Conservation (phyloP, 2,797 vertebrate genomes). For the Monodelphis domestica region DNA sequence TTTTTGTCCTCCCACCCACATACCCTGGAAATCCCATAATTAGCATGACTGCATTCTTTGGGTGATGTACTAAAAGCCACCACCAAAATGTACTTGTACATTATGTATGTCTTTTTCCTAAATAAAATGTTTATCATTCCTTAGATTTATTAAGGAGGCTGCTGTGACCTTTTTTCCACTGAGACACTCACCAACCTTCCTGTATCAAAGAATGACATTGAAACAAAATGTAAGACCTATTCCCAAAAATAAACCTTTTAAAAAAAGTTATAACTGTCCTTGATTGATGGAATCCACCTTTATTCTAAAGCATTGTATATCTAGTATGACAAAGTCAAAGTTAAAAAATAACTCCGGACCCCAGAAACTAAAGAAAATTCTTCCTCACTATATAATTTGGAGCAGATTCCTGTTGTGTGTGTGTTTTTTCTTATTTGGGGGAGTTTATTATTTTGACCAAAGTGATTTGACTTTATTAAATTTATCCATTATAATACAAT, state of each 20-base stretch:
- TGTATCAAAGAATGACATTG: background rate
- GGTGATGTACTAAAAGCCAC: conserved; percentile 8
- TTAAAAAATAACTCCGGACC: background rate
- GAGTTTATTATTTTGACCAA: background rate
- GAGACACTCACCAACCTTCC: conserved; percentile 3
- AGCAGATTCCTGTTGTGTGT: background rate
- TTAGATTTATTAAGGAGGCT: conserved; percentile 1
- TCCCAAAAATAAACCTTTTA: background rate
- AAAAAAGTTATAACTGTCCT: background rate
- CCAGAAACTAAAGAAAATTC: background rate
- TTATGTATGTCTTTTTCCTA: background rate
- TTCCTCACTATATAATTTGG: background rate
- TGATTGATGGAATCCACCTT: background rate
- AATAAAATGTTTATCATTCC: background rate
- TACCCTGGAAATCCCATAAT: conserved; percentile 43
- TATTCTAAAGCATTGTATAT: background rate
- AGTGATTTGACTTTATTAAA: background rate
- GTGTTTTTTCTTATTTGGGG: background rate
- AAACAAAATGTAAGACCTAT: background rate
- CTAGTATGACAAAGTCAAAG: background rate
- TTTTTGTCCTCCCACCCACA: background rate
- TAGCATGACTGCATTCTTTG: background rate
- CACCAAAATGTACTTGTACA: background rate
- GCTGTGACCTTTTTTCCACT: background rate
- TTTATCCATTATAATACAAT: background rate